Base-by-base conservation (phyloP, 2,888 invertebrate species). In the Zeuzera pyrina region DNA sequence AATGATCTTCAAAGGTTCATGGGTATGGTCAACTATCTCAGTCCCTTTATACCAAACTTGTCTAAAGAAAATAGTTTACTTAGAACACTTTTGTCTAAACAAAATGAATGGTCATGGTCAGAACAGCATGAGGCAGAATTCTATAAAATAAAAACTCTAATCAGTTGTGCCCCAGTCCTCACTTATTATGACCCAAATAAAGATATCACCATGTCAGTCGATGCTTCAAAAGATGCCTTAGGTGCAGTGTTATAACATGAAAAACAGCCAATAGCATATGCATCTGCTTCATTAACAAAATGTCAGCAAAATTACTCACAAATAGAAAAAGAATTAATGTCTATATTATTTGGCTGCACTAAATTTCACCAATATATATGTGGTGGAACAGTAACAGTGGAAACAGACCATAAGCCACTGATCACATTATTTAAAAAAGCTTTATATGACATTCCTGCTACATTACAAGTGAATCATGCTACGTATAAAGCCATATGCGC, bases 71-170 rank as follows among this genome's bases (percentile, higher is more conserved):
- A 28, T n/a, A 6, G 28, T 15, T 8, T 11, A 22, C 12, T 42
- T 12, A 28, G 36, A 28, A 11, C 25, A 11, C 31, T 57, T 7
- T 30, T 55, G 10, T 38, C 44, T 19, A 50, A 54, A 34, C 34
- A 54, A 23, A 34, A 21, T 23, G 27, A 24, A 13, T 62, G 45
- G 43, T 10, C 23, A 2, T 62, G 52, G 57, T 28, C 38, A 30
- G 36, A 36, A 3, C n/a, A 34, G n/a, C 53, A 54, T 38, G 36
- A 49, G 12, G n/a, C 33, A 13, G 38, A 31, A 15, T 42, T 43
- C 29, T 28, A 33, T 15, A 23, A 33, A 6, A 6, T 43, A 12
- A 45, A 47, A 30, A 16, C 22, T 6, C 2, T 34, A 10, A 47
- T 47, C 4, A 36, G 33, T 25, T 7, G 13, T 35, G 38, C 44